Percentiles rank a stretch among this genome's conserved stretches.
phyloP scores from a whole-genome alignment of 2,113 vertebrate species.

The Tyto alba region DNA sequence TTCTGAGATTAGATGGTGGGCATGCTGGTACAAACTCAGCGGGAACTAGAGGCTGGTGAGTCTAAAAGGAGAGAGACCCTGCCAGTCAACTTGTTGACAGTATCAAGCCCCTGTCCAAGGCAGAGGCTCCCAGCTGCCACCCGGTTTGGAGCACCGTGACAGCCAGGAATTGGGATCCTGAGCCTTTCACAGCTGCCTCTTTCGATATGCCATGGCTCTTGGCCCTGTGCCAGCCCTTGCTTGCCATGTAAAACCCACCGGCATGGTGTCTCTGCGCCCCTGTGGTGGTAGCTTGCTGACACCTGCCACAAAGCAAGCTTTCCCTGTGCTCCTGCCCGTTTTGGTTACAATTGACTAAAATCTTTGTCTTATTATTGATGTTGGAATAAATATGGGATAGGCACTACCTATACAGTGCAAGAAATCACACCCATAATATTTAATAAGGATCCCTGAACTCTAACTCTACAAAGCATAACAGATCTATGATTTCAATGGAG shows the following conservation, averaged over 20 bases:
- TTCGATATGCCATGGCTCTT: not conserved
- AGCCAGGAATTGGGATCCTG: not conserved
- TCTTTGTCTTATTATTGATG: not conserved
- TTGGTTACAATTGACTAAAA: not conserved
- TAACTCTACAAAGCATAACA: not conserved
- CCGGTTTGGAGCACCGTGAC: not conserved
- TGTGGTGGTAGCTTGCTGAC: not conserved
- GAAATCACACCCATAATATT: not conserved
- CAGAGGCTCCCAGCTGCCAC: conserved; percentile 30
- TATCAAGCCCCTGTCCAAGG: not conserved
- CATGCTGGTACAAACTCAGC: not conserved
- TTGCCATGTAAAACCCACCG: not conserved
- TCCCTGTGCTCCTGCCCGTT: not conserved
- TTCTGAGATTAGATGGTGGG: not conserved
- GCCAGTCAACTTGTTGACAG: not conserved
- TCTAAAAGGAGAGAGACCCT: not conserved
- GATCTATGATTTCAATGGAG: not conserved
- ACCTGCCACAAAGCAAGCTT: not conserved
- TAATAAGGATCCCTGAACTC: not conserved
- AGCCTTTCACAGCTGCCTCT: conserved; percentile 21
- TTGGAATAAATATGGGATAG: not conserved
- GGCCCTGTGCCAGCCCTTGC: not conserved
- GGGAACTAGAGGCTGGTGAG: not conserved
- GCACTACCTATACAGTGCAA: not conserved
- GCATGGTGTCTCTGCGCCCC: not conserved